Conservation (phyloP, 2,797 vertebrate genomes). For the Sorex maritimensis region DNA sequence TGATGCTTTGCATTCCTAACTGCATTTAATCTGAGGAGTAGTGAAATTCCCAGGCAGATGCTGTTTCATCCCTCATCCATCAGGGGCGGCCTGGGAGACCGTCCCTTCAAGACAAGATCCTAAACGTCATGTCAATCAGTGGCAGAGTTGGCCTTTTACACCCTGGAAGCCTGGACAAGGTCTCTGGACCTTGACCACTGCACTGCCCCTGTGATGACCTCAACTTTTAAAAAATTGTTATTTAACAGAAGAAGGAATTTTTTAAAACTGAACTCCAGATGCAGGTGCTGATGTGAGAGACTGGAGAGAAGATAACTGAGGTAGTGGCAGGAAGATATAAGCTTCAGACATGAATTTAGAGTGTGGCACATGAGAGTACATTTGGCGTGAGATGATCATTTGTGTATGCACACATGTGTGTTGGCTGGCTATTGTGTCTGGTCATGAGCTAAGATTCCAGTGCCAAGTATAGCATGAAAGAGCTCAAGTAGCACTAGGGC, state of each 20-base stretch:
- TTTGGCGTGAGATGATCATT: neutral
- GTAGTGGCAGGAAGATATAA: neutral
- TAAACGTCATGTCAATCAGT: neutral
- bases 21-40: neutral
- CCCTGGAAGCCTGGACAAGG: too few relatives aligned
- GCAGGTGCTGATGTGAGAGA: neutral
- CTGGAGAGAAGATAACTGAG: neutral
- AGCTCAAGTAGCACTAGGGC: too few relatives aligned
- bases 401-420: accelerated
- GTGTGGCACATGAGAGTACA: neutral
- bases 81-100: neutral
- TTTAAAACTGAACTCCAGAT: neutral
- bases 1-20: neutral
- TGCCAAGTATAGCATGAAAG: neutral
- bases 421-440: neutral
- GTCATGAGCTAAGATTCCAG: neutral
- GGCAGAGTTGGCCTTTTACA: neutral
- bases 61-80: accelerated
- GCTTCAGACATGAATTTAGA: neutral
- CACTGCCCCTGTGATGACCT: accelerated
- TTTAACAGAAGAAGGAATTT: neutral
- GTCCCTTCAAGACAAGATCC: neutral
- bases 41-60: neutral
- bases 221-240: neutral
- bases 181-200: neutral